A percentile compares a stretch with the other conserved stretches of the same genome.
Evolutionary conservation across 2,113 vertebrate species (phyloP).

Genomic region (Lycocorax pyrrhopterus): DNA sequence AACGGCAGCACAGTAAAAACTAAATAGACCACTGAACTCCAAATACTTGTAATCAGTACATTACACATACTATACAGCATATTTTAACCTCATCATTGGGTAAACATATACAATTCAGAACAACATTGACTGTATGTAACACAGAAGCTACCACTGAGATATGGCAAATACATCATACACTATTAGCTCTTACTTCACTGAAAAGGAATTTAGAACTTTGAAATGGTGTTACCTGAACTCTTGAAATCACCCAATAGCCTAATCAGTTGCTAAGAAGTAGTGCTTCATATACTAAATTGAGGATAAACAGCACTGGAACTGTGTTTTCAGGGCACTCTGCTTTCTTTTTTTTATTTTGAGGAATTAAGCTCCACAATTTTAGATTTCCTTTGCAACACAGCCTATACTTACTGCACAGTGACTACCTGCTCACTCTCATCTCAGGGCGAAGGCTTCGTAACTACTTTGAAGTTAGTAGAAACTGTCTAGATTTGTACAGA

Average conservation of each 20-base stretch:
- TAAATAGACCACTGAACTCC: slow-evolving; percentile 59
- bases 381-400: background rate
- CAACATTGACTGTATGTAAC: slow-evolving; percentile 45
- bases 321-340: background rate
- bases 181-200: slow-evolving; percentile 61
- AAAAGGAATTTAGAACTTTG: slow-evolving; percentile 50
- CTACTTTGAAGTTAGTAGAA: background rate
- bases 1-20: slow-evolving; percentile 61
- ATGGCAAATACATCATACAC: slow-evolving; percentile 68
- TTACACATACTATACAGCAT: slow-evolving; percentile 61
- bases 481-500: background rate
- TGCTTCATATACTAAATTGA: background rate
- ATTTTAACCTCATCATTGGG: slow-evolving; percentile 44
- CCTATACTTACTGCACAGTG: background rate
- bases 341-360: background rate
- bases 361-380: background rate
- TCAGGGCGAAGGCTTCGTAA: background rate
- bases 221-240: slow-evolving; percentile 36
- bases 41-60: slow-evolving; percentile 59
- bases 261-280: background rate
- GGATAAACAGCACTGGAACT: slow-evolving; percentile 21
- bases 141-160: slow-evolving; percentile 64
- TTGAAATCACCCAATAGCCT: background rate
- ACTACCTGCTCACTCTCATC: background rate
- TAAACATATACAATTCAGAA: slow-evolving; percentile 65